Conservation (phyloP, 1,140 invertebrate genomes). For the Magallana ariakensis region DNA sequence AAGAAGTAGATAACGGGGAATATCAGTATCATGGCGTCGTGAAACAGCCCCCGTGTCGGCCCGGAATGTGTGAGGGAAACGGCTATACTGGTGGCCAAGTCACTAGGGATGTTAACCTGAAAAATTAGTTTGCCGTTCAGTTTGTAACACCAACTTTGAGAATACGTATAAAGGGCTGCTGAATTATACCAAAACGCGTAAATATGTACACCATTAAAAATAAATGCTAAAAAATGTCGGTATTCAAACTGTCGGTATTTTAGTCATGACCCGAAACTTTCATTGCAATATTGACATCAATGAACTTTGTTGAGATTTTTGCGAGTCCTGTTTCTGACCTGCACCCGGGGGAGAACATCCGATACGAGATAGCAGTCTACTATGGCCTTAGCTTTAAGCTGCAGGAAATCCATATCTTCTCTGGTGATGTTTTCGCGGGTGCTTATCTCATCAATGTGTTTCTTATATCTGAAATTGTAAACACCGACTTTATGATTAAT, state of each 20-base stretch:
- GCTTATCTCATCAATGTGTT: slow-evolving; percentile 45
- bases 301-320: too few species aligned
- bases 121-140: neutral
- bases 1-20: slow-evolving; percentile 51
- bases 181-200: too few species aligned
- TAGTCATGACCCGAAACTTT: too few species aligned
- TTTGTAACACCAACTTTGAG: too few species aligned
- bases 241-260: too few species aligned
- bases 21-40: slow-evolving; percentile 43
- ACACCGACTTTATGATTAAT: neutral
- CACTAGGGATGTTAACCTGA: slow-evolving; percentile 48
- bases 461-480: slow-evolving; percentile 19
- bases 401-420: slow-evolving; percentile 40
- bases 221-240: too few species aligned
- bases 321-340: slow-evolving; percentile 34
- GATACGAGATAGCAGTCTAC: slow-evolving; percentile 47
- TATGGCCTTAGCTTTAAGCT: slow-evolving; percentile 46
- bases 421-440: slow-evolving; percentile 42
- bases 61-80: slow-evolving; percentile 20
- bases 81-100: slow-evolving; percentile 41
- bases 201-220: too few species aligned
- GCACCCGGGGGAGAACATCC: slow-evolving; percentile 51
- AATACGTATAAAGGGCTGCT: too few species aligned
- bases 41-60: slow-evolving; percentile 49
- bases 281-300: too few species aligned